Evolutionary conservation across 2,888 invertebrate genomes (phyloP).

Genomic region (Pyrochroa serraticornis): DNA sequence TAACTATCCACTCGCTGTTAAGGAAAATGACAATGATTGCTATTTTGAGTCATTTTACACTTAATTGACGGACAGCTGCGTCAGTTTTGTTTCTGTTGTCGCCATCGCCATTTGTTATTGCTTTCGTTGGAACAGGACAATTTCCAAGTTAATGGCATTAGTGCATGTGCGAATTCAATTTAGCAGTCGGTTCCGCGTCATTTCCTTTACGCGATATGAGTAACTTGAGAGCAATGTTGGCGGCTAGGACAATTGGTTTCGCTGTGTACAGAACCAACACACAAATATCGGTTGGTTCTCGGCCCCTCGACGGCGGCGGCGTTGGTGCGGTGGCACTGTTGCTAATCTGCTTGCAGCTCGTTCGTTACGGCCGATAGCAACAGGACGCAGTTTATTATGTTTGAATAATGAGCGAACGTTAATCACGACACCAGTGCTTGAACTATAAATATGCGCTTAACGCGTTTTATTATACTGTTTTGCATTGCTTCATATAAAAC

Average conservation of each 20-base stretch:
- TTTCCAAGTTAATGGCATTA: slow-evolving; percentile 24
- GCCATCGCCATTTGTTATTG: too few species aligned
- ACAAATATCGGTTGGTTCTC: background rate
- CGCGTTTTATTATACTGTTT: slow-evolving; percentile 56
- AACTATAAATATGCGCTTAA: slow-evolving; percentile 56
- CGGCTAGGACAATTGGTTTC: slow-evolving; percentile 16
- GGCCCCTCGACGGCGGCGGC: background rate
- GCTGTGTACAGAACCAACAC: background rate
- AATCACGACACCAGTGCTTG: slow-evolving; percentile 55
- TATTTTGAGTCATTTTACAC: too few species aligned
- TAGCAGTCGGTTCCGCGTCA: slow-evolving; percentile 22
- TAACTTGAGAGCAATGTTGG: slow-evolving; percentile 26
- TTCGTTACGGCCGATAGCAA: slow-evolving; percentile 48
- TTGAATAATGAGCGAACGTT: slow-evolving; percentile 55
- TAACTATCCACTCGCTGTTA: too few species aligned
- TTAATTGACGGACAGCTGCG: too few species aligned
- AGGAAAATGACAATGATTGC: too few species aligned
- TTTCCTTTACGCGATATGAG: slow-evolving; percentile 22
- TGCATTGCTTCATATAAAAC: slow-evolving; percentile 56
- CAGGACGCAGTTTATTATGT: slow-evolving; percentile 51
- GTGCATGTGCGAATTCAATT: slow-evolving; percentile 21
- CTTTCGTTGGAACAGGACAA: slow-evolving; percentile 13
- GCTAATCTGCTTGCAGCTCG: slow-evolving; percentile 40
- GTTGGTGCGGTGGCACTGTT: slow-evolving; percentile 8
- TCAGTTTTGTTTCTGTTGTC: too few species aligned